Conservation (phyloP, 1,140 invertebrate genomes). For the Saccostrea echinata region DNA sequence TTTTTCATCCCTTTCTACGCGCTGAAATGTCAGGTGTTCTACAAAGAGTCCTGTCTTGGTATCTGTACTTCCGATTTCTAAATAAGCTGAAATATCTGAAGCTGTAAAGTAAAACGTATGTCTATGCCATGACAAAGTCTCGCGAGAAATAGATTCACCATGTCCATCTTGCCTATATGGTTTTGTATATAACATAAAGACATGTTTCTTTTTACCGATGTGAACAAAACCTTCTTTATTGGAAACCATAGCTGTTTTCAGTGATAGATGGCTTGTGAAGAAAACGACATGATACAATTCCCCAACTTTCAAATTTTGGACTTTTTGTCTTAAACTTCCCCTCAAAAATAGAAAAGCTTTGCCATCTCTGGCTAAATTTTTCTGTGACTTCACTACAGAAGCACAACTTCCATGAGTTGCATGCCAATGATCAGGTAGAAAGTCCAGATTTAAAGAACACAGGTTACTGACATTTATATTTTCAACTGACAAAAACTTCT, state of each 20-base stretch:
- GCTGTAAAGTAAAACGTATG: constrained; percentile 61
- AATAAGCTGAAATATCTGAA: not conserved
- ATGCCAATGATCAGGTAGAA: constrained; percentile 36
- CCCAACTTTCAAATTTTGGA: not conserved
- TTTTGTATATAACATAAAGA: constrained; percentile 59
- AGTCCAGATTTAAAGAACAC: constrained; percentile 4
- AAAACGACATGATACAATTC: constrained; percentile 44
- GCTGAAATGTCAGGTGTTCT: constrained; percentile 57
- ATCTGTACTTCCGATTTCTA: constrained; percentile 51
- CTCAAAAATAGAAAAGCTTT: constrained; percentile 25
- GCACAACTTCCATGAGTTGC: constrained; percentile 37
- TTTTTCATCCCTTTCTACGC: constrained; percentile 24
- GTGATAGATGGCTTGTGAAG: constrained; percentile 46
- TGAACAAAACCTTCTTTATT: constrained; percentile 57
- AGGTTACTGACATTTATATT: not conserved
- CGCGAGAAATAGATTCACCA: not conserved
- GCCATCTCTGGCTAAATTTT: constrained; percentile 38
- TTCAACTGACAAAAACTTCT: not conserved
- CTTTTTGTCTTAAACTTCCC: constrained; percentile 42
- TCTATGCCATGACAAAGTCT: constrained; percentile 60
- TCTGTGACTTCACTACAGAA: constrained; percentile 33
- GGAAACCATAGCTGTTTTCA: not conserved
- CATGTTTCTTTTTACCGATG: constrained; percentile 47
- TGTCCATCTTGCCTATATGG: constrained; percentile 47
- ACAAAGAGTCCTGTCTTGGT: constrained; percentile 51